Percentiles rank a stretch among this genome's conserved stretches.
Conservation (phyloP, 2,113 vertebrate species). For the Pycnonotus jocosus region DNA sequence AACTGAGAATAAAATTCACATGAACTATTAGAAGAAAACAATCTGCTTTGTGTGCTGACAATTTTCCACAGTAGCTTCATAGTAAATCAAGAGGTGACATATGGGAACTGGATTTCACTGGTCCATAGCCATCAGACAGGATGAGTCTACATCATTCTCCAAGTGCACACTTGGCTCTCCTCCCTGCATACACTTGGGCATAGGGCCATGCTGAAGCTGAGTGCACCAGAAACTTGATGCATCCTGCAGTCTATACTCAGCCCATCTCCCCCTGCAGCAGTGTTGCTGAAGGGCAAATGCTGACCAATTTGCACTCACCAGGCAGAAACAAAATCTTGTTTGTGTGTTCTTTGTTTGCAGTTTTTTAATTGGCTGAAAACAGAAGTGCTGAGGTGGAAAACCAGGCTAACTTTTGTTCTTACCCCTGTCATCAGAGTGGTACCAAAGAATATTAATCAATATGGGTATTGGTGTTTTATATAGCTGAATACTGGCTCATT, state of each 20-base stretch:
- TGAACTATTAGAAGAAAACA: not conserved
- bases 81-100: not conserved
- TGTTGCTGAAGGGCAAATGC: accelerated
- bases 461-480: not conserved
- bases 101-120: not conserved
- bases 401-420: not conserved
- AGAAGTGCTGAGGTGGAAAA: not conserved
- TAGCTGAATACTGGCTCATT: not conserved
- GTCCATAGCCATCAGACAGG: not conserved
- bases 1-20: not conserved
- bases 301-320: not conserved
- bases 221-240: not conserved
- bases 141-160: not conserved
- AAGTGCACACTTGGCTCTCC: not conserved
- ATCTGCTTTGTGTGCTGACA: not conserved
- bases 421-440: not conserved
- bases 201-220: not conserved
- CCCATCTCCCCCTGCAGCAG: not conserved
- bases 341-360: accelerated
- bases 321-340: not conserved
- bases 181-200: not conserved
- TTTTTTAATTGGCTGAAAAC: not conserved
- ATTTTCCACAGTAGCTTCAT: not conserved
- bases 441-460: not conserved
- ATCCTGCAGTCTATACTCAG: not conserved